Conservation (phyloP, 2,113 vertebrate species). For the Ailuropoda melanoleuca region DNA sequence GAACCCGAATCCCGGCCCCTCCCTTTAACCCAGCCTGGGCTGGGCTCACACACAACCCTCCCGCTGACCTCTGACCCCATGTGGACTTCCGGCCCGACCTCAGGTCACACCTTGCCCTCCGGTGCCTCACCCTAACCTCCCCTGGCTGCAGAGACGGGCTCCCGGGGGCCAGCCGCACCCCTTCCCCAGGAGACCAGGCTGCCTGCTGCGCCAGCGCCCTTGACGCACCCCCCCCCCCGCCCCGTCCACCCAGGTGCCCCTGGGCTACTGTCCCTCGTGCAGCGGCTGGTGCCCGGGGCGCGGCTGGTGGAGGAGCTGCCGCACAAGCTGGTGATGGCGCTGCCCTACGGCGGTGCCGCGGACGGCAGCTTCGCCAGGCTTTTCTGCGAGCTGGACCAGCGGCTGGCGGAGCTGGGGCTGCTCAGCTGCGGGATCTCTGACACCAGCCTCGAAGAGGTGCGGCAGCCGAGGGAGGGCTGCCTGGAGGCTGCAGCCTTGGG, state of each 20-base stretch:
- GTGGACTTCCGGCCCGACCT: not conserved
- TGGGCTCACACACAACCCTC: not conserved
- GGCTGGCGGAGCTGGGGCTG: constrained; percentile 85
- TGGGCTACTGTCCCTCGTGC: constrained; percentile 84
- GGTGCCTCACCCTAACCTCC: not conserved
- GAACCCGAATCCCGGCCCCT: not conserved
- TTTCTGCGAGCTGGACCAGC: constrained; percentile 87
- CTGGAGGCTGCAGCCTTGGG: not conserved
- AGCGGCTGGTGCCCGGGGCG: constrained; percentile 82
- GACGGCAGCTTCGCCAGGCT: constrained; percentile 87
- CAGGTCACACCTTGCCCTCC: not conserved
- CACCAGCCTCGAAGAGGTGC: constrained; percentile 93
- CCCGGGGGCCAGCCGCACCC: not conserved
- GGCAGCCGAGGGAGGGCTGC: not conserved
- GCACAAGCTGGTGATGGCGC: constrained; percentile 86
- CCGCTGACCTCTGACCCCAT: not conserved
- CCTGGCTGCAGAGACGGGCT: not conserved
- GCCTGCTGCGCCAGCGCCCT: not conserved
- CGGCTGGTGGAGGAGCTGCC: constrained; percentile 88
- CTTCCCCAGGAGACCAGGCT: not conserved
- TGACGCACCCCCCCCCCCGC: accelerated
- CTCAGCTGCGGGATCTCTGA: constrained; percentile 91
- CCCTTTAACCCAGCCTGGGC: not conserved
- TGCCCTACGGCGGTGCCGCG: constrained; percentile 88
- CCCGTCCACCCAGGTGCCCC: constrained; percentile 75